A percentile compares a stretch with the other conserved stretches of the same genome.
phyloP scores from a whole-genome alignment of 2,888 invertebrate genomes.

The Malacosoma neustria region DNA sequence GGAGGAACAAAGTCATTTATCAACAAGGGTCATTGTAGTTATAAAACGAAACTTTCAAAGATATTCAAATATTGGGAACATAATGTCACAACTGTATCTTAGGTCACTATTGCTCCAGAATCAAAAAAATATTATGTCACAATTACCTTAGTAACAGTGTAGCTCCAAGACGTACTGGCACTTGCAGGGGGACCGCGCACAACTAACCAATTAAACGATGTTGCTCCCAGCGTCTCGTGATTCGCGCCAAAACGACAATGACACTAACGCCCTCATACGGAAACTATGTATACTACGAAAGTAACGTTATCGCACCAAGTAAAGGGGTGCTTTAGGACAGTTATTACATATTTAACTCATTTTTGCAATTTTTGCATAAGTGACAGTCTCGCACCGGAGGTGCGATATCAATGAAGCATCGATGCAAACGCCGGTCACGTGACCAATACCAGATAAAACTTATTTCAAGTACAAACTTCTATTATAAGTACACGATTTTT shows the following conservation, averaged over 20 bases:
- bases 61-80: slow-evolving; percentile 1
- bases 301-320: slow-evolving; percentile 5
- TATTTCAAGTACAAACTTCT: slow-evolving; percentile 41
- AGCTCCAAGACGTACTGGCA: slow-evolving; percentile 7
- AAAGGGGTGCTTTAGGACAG: slow-evolving; percentile 3
- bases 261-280: slow-evolving; percentile 5
- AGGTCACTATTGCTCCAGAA: slow-evolving; percentile 8
- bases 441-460: slow-evolving; percentile 46
- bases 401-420: slow-evolving; percentile 19
- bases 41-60: background rate
- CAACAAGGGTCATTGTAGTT: no score
- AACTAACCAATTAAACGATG: slow-evolving; percentile 10
- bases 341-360: slow-evolving; percentile 7
- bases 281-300: slow-evolving; percentile 5
- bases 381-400: background rate
- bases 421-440: slow-evolving; percentile 36
- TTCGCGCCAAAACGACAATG: slow-evolving; percentile 7
- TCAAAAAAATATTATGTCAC: slow-evolving; percentile 9
- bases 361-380: slow-evolving; percentile 11
- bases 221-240: slow-evolving; percentile 8
- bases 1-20: no score
- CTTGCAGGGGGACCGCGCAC: slow-evolving; percentile 9
- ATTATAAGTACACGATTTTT: slow-evolving; percentile 62
- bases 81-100: slow-evolving; percentile 5
- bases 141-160: slow-evolving; percentile 11